Base-by-base conservation (phyloP, 2,888 invertebrate genomes). In the Pardosa pseudoannulata region DNA sequence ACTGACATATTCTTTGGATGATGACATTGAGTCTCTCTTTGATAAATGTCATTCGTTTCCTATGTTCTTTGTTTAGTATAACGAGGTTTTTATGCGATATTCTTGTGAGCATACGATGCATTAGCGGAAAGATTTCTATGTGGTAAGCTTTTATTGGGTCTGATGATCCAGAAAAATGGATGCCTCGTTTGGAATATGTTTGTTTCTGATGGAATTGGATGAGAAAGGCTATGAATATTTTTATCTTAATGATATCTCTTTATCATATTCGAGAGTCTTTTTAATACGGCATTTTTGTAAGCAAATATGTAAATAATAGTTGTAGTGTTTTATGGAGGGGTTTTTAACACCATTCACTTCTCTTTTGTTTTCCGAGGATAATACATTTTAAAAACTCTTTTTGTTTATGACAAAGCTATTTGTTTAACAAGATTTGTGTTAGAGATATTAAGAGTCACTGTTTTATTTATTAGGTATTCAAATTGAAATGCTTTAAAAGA, bases 81-180 rank as follows among this genome's bases (percentile, higher is more conserved):
- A 56, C 23, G 56, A 56, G 19, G 56, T 56, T 56, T 56, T 56
- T 56, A 56, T 56, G 56, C 23, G 46, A 46, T 56, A 23, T 56
- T 56, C 56, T 56, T 56, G 23, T 56, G 56, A 56, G 56, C 56
- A 56, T 56, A 23, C 56, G 23, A 56, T 56, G 23, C 56, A 56
- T 56, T 56, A 56, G 56, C 23, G 19, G 23, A 56, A 56, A 56
- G 19, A 56, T 56, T 56, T 56, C 23, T 56, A 56, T 23, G 23
- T 23, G 23, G 56, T 19, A 56, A 23, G 16, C 19, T 56, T 23
- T 56, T 23, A 56, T 56, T 56, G 56, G 23, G 23, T 56, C 23
- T 6, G 23, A 56, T 56, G 56, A 56, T 56, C 23, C 29, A 31
- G 65, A 31, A 65, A 56, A 56, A 56, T 3, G 23, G 13, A n/a